Percentiles rank a stretch among this genome's conserved stretches.
Evolutionary conservation across 2,113 vertebrate species (phyloP).

Genomic region (Plecotus auritus): DNA sequence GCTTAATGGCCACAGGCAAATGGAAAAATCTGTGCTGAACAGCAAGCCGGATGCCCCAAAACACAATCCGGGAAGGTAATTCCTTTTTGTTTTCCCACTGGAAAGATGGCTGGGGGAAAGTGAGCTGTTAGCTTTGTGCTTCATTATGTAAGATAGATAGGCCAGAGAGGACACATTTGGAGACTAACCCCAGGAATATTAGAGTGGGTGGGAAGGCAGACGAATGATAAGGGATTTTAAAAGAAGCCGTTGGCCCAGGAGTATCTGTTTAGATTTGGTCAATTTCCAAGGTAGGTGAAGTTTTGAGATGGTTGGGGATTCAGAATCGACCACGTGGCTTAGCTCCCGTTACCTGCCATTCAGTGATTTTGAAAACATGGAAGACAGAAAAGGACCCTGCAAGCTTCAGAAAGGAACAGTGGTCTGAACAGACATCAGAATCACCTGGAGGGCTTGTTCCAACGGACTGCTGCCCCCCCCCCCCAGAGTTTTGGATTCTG

Average conservation of each 20-base stretch:
- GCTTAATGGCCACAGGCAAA: conserved; percentile 28
- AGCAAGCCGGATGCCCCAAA: neutral
- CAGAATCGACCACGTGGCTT: neutral
- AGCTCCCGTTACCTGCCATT: neutral
- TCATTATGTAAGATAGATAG: conserved; percentile 28
- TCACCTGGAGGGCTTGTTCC: neutral
- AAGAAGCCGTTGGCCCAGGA: neutral
- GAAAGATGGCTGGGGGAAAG: neutral
- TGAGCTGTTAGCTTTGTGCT: neutral
- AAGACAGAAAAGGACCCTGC: neutral
- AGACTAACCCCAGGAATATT: neutral
- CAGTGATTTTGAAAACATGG: neutral
- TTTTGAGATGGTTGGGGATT: neutral
- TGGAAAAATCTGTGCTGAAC: neutral
- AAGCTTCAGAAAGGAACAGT: neutral
- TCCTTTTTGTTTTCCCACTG: conserved; percentile 41
- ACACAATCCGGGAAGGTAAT: conserved; percentile 12
- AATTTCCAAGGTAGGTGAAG: neutral
- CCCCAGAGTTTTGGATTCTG: neutral
- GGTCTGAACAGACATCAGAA: neutral
- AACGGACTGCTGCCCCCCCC: neutral
- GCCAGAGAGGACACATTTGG: neutral
- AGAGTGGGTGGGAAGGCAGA: neutral
- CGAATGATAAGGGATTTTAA: neutral
- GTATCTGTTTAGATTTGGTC: neutral